phyloP scores from a whole-genome alignment of 1,140 invertebrate species.

The Eubasilissa regina region DNA sequence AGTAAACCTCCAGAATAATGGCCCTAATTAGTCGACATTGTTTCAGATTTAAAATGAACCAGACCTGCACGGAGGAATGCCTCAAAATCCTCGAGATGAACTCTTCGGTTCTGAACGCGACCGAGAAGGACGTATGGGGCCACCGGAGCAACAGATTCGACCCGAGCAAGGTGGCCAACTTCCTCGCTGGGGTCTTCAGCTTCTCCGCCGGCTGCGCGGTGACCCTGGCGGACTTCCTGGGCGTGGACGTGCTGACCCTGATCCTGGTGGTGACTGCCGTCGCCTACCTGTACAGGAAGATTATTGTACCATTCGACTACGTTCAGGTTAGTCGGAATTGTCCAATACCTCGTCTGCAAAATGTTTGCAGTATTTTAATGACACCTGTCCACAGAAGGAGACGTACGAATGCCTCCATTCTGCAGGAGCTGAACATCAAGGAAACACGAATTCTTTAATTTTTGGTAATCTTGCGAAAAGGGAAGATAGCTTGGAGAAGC shows the following conservation, averaged over 20 bases:
- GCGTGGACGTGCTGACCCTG: neutral
- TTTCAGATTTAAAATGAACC: neutral
- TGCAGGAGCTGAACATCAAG: too few species aligned
- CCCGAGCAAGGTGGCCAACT: neutral
- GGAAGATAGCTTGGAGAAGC: too few species aligned
- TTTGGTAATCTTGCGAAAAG: too few species aligned
- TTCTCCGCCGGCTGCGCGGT: too few species aligned
- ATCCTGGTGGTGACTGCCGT: neutral
- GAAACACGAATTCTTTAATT: too few species aligned
- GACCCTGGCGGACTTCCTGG: neutral
- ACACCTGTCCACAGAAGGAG: too few species aligned
- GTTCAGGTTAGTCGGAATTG: constrained; percentile 36
- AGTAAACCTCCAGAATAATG: too few species aligned
- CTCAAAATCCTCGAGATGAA: neutral
- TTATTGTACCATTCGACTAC: constrained; percentile 34
- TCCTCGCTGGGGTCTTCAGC: neutral
- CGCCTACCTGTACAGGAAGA: constrained; percentile 17
- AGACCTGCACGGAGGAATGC: neutral
- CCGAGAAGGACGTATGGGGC: too few species aligned
- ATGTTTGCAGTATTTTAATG: too few species aligned
- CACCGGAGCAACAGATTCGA: neutral
- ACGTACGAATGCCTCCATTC: too few species aligned
- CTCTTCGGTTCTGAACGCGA: neutral
- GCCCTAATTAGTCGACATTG: too few species aligned
- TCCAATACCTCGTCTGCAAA: too few species aligned